A percentile compares a stretch with the other conserved stretches of the same genome.
Conservation (phyloP, 2,888 invertebrate species). For the Campaea margaritaria region DNA sequence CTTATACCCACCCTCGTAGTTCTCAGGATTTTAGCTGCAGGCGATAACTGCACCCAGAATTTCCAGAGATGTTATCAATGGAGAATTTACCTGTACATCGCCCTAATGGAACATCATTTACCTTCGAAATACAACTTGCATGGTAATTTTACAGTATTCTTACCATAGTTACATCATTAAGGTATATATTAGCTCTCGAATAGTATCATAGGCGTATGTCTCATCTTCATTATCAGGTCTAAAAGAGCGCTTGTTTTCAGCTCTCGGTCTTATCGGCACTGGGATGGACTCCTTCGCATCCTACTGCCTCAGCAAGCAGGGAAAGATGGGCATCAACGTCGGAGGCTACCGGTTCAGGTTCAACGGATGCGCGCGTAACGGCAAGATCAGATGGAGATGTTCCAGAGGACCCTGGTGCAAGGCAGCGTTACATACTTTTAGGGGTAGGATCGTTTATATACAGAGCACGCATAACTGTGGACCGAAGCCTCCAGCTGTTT, state of each 20-base stretch:
- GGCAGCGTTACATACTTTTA: constrained; percentile 77
- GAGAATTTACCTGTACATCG: background rate
- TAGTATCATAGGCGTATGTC: background rate
- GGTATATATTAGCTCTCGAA: background rate
- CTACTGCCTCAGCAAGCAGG: constrained; percentile 81
- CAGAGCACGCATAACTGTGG: constrained; percentile 79
- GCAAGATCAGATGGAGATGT: constrained; percentile 80
- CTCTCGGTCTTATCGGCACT: constrained; percentile 70
- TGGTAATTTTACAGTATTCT: constrained; percentile 12
- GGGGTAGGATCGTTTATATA: constrained; percentile 77
- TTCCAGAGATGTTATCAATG: constrained; percentile 1
- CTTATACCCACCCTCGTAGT: constrained; percentile 5
- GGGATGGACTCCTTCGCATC: constrained; percentile 76
- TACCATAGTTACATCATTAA: constrained; percentile 1
- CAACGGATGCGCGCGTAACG: constrained; percentile 78
- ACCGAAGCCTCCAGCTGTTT: constrained; percentile 65
- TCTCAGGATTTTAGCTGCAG: constrained; percentile 7
- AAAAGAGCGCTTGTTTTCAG: constrained; percentile 19
- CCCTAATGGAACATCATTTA: background rate
- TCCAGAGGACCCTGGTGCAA: constrained; percentile 81
- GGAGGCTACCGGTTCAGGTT: constrained; percentile 79
- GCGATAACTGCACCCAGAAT: background rate
- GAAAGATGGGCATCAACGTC: constrained; percentile 81
- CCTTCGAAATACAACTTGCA: constrained; percentile 5
- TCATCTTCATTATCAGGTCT: constrained; percentile 34